These are phyloP conservation scores for Semaprochilodus insignis DNA, from an alignment of 2,797 vertebrate species.

Conservation along the genomic window DNA sequence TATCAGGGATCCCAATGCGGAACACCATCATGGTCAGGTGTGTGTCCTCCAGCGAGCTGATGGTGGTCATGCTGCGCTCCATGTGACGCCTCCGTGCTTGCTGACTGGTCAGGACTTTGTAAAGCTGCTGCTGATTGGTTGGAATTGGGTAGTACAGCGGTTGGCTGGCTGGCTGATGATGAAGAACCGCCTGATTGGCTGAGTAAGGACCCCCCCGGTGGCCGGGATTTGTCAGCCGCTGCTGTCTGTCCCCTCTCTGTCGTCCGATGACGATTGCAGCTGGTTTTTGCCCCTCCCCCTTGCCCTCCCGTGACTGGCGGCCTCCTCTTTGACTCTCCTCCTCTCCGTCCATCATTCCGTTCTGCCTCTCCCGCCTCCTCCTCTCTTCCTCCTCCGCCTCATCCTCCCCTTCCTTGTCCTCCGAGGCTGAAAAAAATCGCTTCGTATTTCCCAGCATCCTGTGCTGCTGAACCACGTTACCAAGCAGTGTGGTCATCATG, in stretches of 20 bases:
- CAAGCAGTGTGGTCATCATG: conserved; percentile 72
- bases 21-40: conserved; percentile 91
- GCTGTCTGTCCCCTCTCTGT: conserved; percentile 76
- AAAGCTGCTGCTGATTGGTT: conserved; percentile 62
- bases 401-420: conserved; percentile 85
- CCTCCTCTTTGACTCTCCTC: conserved; percentile 71
- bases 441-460: conserved; percentile 85
- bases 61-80: conserved; percentile 88
- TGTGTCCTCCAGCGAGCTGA: conserved; percentile 83
- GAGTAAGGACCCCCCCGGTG: conserved; percentile 67
- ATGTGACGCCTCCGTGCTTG: conserved; percentile 79
- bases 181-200: conserved; percentile 69
- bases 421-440: conserved; percentile 84
- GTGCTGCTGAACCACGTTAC: conserved; percentile 82
- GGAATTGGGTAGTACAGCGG: conserved; percentile 51
- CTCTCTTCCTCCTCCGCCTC: conserved; percentile 65
- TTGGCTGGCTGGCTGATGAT: conserved; percentile 69
- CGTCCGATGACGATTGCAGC: conserved; percentile 79
- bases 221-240: conserved; percentile 73
- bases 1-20: conserved; percentile 92
- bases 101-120: conserved; percentile 64
- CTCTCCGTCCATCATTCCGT: conserved; percentile 70
- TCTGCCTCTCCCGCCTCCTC: conserved; percentile 62
- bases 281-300: conserved; percentile 75
- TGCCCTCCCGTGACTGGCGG: conserved; percentile 73